Base-by-base conservation (phyloP, 2,113 vertebrate genomes). In the Cygnus atratus region DNA sequence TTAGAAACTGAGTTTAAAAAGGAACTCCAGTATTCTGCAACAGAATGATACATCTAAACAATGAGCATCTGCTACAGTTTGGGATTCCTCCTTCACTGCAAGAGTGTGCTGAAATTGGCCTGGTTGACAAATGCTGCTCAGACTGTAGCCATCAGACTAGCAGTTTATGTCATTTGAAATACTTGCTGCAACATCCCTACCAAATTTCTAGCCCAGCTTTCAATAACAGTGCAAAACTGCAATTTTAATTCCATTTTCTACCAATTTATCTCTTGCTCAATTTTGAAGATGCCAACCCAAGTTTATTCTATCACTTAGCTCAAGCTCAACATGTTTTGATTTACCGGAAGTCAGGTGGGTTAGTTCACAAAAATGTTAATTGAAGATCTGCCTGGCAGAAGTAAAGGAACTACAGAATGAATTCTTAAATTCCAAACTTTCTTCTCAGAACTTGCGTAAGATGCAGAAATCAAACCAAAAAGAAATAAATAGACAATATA, bases 1-100 rank as follows among this genome's bases (percentile, higher is more conserved):
- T 79, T 65, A 92, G 92, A 88, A 92, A 74, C 13, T 1, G 52
- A 84, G 85, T 62, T 90, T 74, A 16, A 63, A 88, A 71, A 73
- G 90, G 73, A 50, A n/a, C 44, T 89, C 89, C 61, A 33, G 77
- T 82, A 48, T 89, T 93, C 67, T 44, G 28, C 44, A 18, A 6
- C 67, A 62, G 74, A 85, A 35, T 58, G 31, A 7, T 4, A 2
- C 33, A 52, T 88, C 67, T 80, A 46, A 85, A 73, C 82, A 94
- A 58, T 41, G 71, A 83, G 78, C 84, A 87, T 89, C 81, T 94
- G 94, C 74, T 82, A 10, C 67, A 13, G 14, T 35, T 84, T 16
- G 82, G 66, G 65, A 16, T 71, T 84, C 35, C 41, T 13, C 9
- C 39, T 20, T 62, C 11, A 1, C 21, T n/a, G 6, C 16, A 48